phyloP scores from a whole-genome alignment of 2,113 vertebrate genomes.

The Erinaceus europaeus region DNA sequence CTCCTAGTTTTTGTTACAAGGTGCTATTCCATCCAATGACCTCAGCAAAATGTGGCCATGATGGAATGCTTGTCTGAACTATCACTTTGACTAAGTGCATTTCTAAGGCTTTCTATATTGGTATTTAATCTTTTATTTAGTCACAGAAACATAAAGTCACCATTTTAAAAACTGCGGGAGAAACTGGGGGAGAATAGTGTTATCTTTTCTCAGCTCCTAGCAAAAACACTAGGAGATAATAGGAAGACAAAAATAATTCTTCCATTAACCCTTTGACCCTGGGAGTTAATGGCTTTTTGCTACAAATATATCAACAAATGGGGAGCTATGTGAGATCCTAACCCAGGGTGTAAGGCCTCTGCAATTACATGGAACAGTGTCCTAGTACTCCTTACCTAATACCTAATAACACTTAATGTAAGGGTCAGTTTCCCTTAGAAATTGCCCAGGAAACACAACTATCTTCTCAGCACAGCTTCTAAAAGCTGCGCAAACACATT shows the following conservation, averaged over 20 bases:
- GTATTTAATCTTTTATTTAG: conserved; percentile 80
- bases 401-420: conserved; percentile 44
- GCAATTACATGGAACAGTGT: conserved; percentile 46
- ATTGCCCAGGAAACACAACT: background rate
- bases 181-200: conserved; percentile 61
- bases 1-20: conserved; percentile 38
- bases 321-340: conserved; percentile 61
- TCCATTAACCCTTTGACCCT: conserved; percentile 85
- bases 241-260: conserved; percentile 71
- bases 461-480: background rate
- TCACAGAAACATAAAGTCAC: conserved; percentile 72
- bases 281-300: conserved; percentile 79
- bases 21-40: conserved; percentile 59
- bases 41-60: conserved; percentile 54
- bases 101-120: conserved; percentile 72
- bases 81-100: conserved; percentile 63
- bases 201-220: conserved; percentile 69
- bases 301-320: conserved; percentile 74
- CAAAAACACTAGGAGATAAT: conserved; percentile 74
- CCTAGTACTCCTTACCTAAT: conserved; percentile 1
- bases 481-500: background rate
- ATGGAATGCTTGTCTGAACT: conserved; percentile 37
- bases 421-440: background rate
- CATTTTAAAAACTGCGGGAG: conserved; percentile 78
- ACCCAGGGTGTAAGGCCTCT: conserved; percentile 56